These are phyloP conservation scores for Lepidurus packardi DNA, from an alignment of 1,140 invertebrate species.

Conservation along the genomic window DNA sequence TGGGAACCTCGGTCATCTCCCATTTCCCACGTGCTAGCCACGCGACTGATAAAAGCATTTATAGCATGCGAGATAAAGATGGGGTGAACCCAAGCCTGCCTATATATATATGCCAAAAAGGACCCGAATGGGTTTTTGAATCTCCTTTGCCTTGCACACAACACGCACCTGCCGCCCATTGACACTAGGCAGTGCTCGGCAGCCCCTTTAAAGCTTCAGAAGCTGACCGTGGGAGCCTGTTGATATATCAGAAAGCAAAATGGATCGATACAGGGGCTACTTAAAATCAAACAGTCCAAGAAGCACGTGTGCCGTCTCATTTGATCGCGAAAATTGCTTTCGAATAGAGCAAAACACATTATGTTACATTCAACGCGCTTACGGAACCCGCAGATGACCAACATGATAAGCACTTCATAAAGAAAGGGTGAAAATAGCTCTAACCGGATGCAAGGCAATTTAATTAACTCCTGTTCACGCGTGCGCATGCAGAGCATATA, in stretches of 20 bases:
- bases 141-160: background rate
- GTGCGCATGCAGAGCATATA: background rate
- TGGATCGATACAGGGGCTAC: background rate
- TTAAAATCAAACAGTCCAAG: background rate
- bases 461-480: background rate
- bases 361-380: background rate
- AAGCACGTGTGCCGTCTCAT: constrained; percentile 13
- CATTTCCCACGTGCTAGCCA: constrained; percentile 4
- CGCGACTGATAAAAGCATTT: constrained; percentile 12
- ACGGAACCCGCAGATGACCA: background rate
- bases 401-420: background rate
- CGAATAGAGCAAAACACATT: background rate
- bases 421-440: background rate
- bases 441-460: background rate
- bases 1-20: constrained; percentile 8
- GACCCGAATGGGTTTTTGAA: background rate
- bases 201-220: background rate
- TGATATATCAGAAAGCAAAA: background rate
- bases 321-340: background rate
- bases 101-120: background rate
- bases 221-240: constrained; percentile 16
- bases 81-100: background rate
- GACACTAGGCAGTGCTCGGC: background rate
- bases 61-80: background rate
- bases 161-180: background rate